phyloP scores from a whole-genome alignment of 2,888 invertebrate species.

The Eretmocerus hayati region DNA sequence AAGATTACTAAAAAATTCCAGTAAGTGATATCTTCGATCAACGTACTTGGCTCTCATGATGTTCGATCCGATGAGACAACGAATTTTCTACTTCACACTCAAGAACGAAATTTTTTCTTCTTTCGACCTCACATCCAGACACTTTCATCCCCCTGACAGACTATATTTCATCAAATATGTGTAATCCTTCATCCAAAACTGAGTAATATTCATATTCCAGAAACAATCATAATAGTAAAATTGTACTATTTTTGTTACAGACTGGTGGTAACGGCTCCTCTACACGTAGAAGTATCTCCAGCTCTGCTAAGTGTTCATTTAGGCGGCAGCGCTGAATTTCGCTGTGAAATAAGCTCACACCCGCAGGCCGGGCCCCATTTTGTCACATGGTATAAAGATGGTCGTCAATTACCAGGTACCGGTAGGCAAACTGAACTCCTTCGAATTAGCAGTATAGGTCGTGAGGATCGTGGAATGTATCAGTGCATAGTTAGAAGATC shows the following conservation, averaged over 20 bases:
- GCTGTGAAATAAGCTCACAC: conserved; percentile 45
- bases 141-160: too few relatives aligned
- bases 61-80: too few relatives aligned
- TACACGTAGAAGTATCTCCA: conserved; percentile 62
- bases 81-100: too few relatives aligned
- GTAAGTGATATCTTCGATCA: too few relatives aligned
- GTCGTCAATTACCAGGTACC: conserved; percentile 59
- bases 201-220: neutral
- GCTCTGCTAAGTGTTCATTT: conserved; percentile 64
- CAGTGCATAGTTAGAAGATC: conserved; percentile 66
- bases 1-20: too few relatives aligned
- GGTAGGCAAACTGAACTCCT: conserved; percentile 60
- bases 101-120: too few relatives aligned
- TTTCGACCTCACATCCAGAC: too few relatives aligned
- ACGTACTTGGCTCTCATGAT: too few relatives aligned
- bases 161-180: too few relatives aligned
- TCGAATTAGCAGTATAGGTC: conserved; percentile 59
- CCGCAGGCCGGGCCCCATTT: conserved; percentile 52
- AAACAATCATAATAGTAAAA: neutral
- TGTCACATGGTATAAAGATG: conserved; percentile 63
- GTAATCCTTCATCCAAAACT: too few relatives aligned
- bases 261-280: conserved; percentile 58
- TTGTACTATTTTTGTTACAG: conserved; percentile 28
- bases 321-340: conserved; percentile 67
- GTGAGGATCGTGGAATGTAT: conserved; percentile 71